Conservation (phyloP, 2,797 vertebrate genomes). For the Chiroxiphia lanceolata region DNA sequence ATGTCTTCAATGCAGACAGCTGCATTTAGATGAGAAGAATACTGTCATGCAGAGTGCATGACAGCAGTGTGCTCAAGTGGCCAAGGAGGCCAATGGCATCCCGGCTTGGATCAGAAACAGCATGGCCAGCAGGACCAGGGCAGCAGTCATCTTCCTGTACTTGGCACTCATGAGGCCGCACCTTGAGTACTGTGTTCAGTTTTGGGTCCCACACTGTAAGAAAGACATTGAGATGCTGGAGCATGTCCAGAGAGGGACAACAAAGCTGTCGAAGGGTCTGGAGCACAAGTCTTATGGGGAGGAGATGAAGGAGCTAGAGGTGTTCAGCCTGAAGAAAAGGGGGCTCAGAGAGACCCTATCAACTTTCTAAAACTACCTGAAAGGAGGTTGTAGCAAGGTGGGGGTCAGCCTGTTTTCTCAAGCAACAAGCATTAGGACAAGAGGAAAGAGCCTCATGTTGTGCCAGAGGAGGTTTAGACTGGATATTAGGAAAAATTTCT, state of each 20-base stretch:
- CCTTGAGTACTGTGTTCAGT: not conserved
- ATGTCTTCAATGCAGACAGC: not conserved
- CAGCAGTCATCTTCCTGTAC: not conserved
- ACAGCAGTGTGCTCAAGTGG: not conserved
- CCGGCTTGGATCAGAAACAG: not conserved
- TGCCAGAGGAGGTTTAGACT: not conserved
- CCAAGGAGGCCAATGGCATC: not conserved
- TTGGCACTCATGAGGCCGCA: not conserved
- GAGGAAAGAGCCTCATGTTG: not conserved
- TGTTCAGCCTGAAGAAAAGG: not conserved
- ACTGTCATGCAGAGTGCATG: not conserved
- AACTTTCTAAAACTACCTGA: not conserved
- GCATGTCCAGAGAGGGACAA: not conserved
- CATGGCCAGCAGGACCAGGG: not conserved
- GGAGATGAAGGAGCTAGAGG: not conserved
- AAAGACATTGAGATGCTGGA: not conserved
- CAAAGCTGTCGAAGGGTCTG: not conserved
- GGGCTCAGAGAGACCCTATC: not conserved
- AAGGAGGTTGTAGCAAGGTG: rapidly evolving
- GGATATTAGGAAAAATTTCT: not conserved
- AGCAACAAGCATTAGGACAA: not conserved
- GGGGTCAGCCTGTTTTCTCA: not conserved
- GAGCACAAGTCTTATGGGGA: not conserved
- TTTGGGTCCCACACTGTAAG: not conserved
- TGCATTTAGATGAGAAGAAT: not conserved